Conservation (phyloP, 2,888 invertebrate species). For the Cybosia mesomella region DNA sequence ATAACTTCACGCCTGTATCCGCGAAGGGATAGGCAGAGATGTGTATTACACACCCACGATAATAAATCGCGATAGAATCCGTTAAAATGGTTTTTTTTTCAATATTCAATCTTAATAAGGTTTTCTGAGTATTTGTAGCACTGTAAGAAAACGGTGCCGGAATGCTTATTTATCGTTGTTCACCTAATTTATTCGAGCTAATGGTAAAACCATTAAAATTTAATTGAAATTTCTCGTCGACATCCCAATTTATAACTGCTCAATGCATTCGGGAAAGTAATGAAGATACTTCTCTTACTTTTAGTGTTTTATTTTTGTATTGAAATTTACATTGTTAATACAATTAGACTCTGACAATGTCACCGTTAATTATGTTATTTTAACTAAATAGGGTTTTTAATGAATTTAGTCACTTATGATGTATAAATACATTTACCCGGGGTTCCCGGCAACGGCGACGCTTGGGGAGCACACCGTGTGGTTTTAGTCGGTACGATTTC, state of each 20-base stretch:
- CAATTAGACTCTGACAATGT: neutral
- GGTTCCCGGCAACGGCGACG: no score
- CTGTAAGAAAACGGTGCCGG: conserved; percentile 8
- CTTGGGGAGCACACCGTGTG: no score
- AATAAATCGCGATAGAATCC: no score
- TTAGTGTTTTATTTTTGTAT: neutral
- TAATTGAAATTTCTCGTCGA: conserved; percentile 43
- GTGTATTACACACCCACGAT: no score
- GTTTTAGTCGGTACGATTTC: no score
- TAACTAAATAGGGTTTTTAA: neutral
- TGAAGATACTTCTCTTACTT: neutral
- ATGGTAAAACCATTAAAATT: conserved; percentile 31
- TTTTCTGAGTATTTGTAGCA: neutral
- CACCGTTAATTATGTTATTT: neutral
- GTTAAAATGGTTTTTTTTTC: no score
- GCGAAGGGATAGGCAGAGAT: no score
- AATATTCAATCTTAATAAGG: no score
- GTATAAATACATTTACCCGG: no score
- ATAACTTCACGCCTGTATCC: no score
- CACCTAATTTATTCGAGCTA: conserved; percentile 26
- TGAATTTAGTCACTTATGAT: neutral
- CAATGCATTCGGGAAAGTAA: conserved; percentile 20
- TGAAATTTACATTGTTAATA: neutral
- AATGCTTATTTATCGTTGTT: conserved; percentile 35
- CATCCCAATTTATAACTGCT: conserved; percentile 36